A percentile compares a stretch with the other conserved stretches of the same genome.
These are phyloP conservation scores for Eupeodes luniger DNA, from an alignment of 2,888 invertebrate genomes.

Conservation along the genomic window DNA sequence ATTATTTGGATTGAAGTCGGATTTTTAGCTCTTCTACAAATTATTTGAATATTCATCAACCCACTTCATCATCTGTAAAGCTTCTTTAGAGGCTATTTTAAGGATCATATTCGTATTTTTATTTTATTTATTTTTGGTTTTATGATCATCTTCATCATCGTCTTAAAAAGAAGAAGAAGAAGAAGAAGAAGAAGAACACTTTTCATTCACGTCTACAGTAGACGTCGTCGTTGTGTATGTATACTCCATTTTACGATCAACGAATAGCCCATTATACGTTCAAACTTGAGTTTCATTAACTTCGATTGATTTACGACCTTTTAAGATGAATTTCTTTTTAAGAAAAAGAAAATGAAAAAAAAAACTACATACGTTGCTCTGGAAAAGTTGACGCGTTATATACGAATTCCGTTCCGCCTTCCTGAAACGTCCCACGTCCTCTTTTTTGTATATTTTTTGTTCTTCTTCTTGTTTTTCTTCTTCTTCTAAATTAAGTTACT, in stretches of 20 bases:
- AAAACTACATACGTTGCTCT: conserved; percentile 2
- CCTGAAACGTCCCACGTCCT: conserved; percentile 17
- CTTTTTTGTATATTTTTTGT: neutral
- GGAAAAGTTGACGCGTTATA: conserved; percentile 65
- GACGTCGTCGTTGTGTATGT: neutral
- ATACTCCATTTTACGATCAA: conserved; percentile 45
- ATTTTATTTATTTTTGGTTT: neutral
- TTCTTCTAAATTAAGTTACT: conserved; percentile 37
- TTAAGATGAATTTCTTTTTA: conserved; percentile 64
- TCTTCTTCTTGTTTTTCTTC: conserved; percentile 10
- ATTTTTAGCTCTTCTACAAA: too few relatives aligned
- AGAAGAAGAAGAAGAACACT: neutral
- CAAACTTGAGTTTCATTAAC: conserved; percentile 68
- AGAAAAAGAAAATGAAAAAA: conserved; percentile 14
- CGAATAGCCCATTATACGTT: conserved; percentile 55
- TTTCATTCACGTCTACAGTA: conserved; percentile 23
- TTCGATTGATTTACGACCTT: conserved; percentile 74
- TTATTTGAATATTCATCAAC: too few relatives aligned
- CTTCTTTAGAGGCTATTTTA: too few relatives aligned
- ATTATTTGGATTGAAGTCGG: too few relatives aligned
- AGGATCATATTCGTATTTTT: too few relatives aligned
- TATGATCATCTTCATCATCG: neutral
- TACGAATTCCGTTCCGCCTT: conserved; percentile 74
- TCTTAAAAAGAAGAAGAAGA: neutral
- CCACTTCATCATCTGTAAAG: too few relatives aligned